Conservation (phyloP, 2,797 vertebrate genomes). For the Acomys russatus region DNA sequence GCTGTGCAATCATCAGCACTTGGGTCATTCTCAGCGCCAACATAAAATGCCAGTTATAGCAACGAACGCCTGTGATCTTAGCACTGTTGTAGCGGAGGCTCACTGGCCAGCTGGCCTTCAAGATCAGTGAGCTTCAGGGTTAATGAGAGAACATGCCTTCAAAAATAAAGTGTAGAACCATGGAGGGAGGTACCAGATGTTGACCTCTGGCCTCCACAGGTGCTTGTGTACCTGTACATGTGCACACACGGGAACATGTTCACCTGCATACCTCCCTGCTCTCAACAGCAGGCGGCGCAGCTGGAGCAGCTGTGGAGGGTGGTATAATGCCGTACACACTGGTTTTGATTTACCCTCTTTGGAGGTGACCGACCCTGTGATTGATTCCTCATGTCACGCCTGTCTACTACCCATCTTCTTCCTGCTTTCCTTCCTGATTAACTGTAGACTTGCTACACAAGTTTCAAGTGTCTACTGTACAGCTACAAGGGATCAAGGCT, state of each 20-base stretch:
- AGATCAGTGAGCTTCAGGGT: neutral
- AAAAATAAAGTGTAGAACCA: neutral
- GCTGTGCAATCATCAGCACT: neutral
- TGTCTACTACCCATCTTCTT: neutral
- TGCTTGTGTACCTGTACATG: neutral
- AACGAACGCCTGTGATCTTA: too few relatives aligned
- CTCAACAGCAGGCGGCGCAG: neutral
- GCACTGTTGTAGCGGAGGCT: neutral
- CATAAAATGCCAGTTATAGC: neutral
- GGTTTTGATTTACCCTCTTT: constrained; percentile 1
- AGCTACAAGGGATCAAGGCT: neutral
- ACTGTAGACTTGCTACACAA: neutral
- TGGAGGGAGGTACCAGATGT: neutral
- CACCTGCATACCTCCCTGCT: neutral
- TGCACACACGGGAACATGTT: neutral
- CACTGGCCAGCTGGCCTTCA: too few relatives aligned
- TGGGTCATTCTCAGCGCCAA: neutral
- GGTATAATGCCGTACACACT: neutral
- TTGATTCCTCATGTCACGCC: neutral
- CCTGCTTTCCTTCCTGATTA: neutral
- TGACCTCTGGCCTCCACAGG: neutral
- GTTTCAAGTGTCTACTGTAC: neutral
- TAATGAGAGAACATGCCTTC: neutral
- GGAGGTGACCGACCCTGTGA: neutral
- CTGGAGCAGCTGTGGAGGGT: neutral